Base-by-base conservation (phyloP, 2,113 vertebrate genomes). In the Bujurquina vittata region DNA sequence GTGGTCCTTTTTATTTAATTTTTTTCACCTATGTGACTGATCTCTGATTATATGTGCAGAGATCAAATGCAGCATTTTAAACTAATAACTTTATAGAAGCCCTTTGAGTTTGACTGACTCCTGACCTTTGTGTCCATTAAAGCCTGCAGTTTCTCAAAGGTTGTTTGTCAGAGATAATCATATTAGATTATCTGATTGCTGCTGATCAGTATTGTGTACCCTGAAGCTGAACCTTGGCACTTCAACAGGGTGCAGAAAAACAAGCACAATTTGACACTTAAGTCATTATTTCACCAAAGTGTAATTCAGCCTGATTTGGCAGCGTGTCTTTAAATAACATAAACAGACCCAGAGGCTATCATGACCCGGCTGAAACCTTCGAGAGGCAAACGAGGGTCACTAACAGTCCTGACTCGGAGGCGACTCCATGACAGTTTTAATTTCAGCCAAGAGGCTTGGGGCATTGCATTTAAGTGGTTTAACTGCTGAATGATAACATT, bases 401-500 rank as follows among this genome's bases (percentile, higher is more conserved):
- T 31, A 52, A 52, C 65, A 72, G 43, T 72, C 4, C 52, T 52
- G 43, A 72, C 43, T 72, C 0, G 10, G 54, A 31, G 46, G 67
- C 5, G 67, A 72, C 46, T 72, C 67, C 52, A 52, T 72, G 65
- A 72, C 67, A 54, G 46, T 54, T 31, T 72, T 54, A 54, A 72
- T 72, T 72, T 54, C 46, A 72, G 31, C 67, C 18, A n/a, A 54
- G 18, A 33, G 6, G 46, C 67, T 52, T 33, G 6, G 67, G 46
- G 46, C 67, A 72, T 31, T 54, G 67, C 46, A 54, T 72, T 72
- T 72, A 72, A 72, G 67, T 17, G 7, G 26, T 72, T 72, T 14
- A 54, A 72, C 67, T 54, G 46, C 67, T 72, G 67, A 72, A 72
- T 72, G n/a, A 33, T 54, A 72, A 72, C 67, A 72, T 54, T 54